These are phyloP conservation scores for Holacanthella duospinosa DNA, from an alignment of 2,888 invertebrate genomes.

Conservation along the genomic window DNA sequence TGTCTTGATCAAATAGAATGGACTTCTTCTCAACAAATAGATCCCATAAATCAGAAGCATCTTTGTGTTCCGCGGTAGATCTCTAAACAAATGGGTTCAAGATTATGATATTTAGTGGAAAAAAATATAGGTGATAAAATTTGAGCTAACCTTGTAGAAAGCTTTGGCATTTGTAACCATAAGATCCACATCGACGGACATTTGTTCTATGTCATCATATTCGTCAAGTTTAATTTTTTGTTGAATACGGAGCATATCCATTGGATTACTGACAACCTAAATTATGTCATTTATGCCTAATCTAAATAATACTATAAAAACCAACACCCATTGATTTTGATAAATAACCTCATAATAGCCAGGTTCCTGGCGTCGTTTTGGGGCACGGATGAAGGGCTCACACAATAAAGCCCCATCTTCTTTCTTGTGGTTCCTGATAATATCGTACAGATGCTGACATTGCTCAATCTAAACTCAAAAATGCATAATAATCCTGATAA, in stretches of 20 bases:
- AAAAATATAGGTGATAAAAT: background rate
- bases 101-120: background rate
- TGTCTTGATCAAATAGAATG: conserved; percentile 43
- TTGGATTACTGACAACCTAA: conserved; percentile 78
- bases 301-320: conserved; percentile 45
- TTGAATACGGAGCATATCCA: conserved; percentile 87
- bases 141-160: conserved; percentile 85
- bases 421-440: conserved; percentile 77
- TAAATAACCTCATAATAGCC: conserved; percentile 62
- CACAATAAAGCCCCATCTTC: conserved; percentile 83
- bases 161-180: conserved; percentile 89
- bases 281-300: conserved; percentile 45
- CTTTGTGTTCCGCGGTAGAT: conserved; percentile 72
- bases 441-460: conserved; percentile 86
- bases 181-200: conserved; percentile 79
- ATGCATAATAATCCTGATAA: too few species aligned
- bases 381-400: conserved; percentile 87
- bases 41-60: conserved; percentile 80
- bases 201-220: conserved; percentile 84
- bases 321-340: background rate
- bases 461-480: conserved; percentile 67
- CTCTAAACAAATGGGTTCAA: conserved; percentile 37
- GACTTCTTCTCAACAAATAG: conserved; percentile 57
- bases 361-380: conserved; percentile 84
- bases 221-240: conserved; percentile 95